These are phyloP conservation scores for Parasteatoda tepidariorum DNA, from an alignment of 1,140 invertebrate genomes.

Conservation along the genomic window DNA sequence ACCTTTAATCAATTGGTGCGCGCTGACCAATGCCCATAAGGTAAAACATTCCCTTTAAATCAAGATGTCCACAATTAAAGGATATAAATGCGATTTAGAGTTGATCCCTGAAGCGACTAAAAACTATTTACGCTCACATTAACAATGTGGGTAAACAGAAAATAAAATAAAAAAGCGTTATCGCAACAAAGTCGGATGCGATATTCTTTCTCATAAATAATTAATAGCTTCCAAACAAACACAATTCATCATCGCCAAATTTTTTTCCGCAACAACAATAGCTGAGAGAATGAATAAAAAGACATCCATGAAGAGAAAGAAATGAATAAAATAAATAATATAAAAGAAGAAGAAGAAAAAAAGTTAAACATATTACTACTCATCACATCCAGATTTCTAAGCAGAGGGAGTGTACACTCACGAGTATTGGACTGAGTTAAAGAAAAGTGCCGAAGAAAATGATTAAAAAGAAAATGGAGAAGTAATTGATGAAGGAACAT, in stretches of 20 bases:
- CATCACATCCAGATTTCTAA: constrained; percentile 4
- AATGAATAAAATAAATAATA: no score
- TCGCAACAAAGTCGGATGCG: neutral
- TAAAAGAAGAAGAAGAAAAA: no score
- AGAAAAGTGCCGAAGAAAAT: neutral
- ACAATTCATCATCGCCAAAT: constrained; percentile 14
- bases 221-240: constrained; percentile 7
- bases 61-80: neutral
- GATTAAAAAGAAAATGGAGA: neutral
- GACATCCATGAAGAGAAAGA: no score
- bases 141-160: neutral
- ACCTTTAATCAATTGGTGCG: no score
- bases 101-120: neutral
- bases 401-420: constrained; percentile 4
- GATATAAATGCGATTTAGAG: neutral
- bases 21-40: no score
- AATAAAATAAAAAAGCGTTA: neutral
- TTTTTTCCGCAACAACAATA: neutral
- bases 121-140: neutral
- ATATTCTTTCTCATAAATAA: constrained; percentile 19
- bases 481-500: neutral
- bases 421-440: neutral
- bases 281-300: neutral
- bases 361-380: constrained; percentile 8
- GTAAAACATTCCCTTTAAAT: neutral